phyloP scores from a whole-genome alignment of 2,113 vertebrate genomes.

The Hoplias malabaricus region DNA sequence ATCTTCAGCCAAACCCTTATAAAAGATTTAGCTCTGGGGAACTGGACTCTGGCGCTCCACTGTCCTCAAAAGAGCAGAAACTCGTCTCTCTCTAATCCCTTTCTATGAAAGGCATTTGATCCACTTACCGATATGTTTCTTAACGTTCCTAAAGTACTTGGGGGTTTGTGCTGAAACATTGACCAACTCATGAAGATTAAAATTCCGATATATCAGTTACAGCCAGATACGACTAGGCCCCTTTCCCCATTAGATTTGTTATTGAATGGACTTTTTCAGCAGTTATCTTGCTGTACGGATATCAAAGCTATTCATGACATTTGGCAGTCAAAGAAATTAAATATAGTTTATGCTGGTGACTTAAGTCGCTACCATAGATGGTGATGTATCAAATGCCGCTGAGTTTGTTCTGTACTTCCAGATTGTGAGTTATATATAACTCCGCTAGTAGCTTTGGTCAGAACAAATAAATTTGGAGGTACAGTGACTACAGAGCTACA shows the following conservation, averaged over 20 bases:
- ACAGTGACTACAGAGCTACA: neutral
- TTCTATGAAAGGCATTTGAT: slow-evolving; percentile 46
- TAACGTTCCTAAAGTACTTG: neutral
- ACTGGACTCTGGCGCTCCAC: neutral
- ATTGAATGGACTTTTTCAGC: neutral
- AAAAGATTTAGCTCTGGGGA: neutral
- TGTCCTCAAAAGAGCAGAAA: neutral
- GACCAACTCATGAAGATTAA: neutral
- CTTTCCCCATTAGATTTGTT: neutral
- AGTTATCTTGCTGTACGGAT: no score
- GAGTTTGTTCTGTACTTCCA: no score
- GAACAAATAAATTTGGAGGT: neutral
- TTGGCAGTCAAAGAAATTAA: no score
- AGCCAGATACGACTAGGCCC: neutral
- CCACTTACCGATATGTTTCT: slow-evolving; percentile 35
- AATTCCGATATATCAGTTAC: neutral
- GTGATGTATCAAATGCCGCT: no score
- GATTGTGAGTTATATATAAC: no score
- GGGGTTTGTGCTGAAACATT: neutral
- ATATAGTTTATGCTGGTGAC: no score
- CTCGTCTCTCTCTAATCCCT: slow-evolving; percentile 43
- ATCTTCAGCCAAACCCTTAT: neutral
- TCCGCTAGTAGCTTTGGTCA: neutral
- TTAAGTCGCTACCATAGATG: no score
- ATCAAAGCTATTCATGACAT: no score